Evolutionary conservation across 2,888 invertebrate genomes (phyloP).

Genomic region (Ditylenchus weischeri): DNA sequence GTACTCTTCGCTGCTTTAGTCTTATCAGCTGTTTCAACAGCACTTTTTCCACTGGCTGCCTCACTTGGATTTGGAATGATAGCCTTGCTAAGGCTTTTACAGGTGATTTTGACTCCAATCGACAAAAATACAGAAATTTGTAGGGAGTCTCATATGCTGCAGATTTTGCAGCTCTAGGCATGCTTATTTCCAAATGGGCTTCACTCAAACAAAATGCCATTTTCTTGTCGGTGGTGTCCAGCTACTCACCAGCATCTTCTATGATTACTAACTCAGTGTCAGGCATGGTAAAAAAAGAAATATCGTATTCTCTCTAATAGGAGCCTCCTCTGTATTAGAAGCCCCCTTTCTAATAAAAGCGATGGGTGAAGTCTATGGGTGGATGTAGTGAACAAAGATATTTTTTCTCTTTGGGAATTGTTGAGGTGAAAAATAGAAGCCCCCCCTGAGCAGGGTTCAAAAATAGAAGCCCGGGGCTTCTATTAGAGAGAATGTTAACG

Average conservation of each 20-base stretch:
- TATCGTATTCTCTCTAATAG: no score
- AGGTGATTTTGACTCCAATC: neutral
- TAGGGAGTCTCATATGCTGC: conserved; percentile 37
- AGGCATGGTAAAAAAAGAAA: conserved; percentile 25
- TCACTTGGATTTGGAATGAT: conserved; percentile 5
- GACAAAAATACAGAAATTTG: neutral
- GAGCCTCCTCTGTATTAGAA: no score
- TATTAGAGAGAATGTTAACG: no score
- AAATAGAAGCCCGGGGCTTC: no score
- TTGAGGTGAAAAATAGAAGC: no score
- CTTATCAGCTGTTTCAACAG: conserved; percentile 25
- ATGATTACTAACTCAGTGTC: conserved; percentile 32
- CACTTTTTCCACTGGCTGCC: conserved; percentile 18
- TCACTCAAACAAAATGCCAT: conserved; percentile 34
- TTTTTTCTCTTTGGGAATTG: no score
- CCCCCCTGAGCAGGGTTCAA: no score
- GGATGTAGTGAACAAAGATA: no score
- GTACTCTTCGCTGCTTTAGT: conserved; percentile 23
- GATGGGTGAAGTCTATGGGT: no score
- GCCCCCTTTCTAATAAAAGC: no score
- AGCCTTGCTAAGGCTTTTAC: conserved; percentile 1
- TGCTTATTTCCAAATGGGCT: conserved; percentile 35
- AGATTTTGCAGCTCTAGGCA: conserved; percentile 37
- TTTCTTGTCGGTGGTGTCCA: conserved; percentile 33
- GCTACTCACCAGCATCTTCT: conserved; percentile 35